Conservation (phyloP, 2,113 vertebrate species). For the Neolamprologus caudopunctatus region DNA sequence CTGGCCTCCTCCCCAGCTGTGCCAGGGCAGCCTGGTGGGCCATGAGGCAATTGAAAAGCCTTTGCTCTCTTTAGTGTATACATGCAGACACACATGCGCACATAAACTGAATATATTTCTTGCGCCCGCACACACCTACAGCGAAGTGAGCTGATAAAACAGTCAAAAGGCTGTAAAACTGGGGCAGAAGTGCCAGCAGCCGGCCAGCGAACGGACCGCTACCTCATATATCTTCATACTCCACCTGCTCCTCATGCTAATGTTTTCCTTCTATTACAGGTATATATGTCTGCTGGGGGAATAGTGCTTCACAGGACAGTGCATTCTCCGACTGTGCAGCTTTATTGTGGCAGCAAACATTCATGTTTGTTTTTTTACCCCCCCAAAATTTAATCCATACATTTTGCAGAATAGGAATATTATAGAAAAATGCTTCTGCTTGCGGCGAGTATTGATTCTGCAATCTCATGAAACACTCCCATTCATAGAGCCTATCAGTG, state of each 20-base stretch:
- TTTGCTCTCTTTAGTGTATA: background rate
- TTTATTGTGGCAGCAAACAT: background rate
- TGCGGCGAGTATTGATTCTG: background rate
- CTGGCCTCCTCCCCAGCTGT: conserved; percentile 40
- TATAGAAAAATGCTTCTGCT: background rate
- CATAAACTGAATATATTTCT: background rate
- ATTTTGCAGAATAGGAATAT: background rate
- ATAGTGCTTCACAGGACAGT: background rate
- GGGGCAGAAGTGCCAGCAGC: background rate
- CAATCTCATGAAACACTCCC: background rate
- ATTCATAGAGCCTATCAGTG: background rate
- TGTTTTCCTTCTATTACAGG: background rate
- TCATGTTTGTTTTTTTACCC: background rate
- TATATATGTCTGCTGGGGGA: background rate
- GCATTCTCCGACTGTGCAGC: background rate
- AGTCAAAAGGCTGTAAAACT: conserved; percentile 15
- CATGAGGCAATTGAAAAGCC: conserved; percentile 14
- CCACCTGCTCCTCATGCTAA: conserved; percentile 22
- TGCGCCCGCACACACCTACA: background rate
- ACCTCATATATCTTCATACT: conserved; percentile 22
- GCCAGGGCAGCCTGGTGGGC: conserved; percentile 23
- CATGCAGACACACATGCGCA: background rate
- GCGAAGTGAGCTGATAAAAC: conserved; percentile 3
- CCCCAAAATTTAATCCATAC: background rate
- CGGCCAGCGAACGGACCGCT: background rate